Evolutionary conservation across 2,888 invertebrate genomes (phyloP).

Genomic region (Hirudinaria manillensis): DNA sequence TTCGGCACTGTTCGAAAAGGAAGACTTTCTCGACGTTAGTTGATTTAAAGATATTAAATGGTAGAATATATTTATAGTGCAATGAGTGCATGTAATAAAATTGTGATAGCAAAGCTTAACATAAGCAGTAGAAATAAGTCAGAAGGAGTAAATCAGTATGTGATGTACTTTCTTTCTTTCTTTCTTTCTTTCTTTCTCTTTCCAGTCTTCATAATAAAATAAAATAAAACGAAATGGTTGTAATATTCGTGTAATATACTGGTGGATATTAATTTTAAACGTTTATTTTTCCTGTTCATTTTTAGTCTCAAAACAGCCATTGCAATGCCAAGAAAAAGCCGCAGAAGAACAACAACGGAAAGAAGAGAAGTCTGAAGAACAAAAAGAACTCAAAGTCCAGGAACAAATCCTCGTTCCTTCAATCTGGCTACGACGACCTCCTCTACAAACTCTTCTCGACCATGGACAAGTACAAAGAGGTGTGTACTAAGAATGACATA

Average conservation of each 20-base stretch:
- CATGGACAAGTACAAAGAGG: constrained; percentile 99
- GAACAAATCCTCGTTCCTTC: constrained; percentile 81
- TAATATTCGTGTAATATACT: too few relatives aligned
- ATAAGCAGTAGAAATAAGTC: background rate
- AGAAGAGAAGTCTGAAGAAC: constrained; percentile 79
- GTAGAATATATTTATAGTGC: background rate
- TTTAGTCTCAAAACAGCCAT: constrained; percentile 2
- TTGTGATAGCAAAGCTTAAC: background rate
- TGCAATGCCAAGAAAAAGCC: constrained; percentile 68
- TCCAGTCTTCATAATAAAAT: too few relatives aligned
- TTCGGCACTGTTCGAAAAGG: background rate
- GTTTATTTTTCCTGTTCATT: background rate
- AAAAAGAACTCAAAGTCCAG: constrained; percentile 74
- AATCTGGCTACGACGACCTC: constrained; percentile 70
- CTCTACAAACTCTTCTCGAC: constrained; percentile 94
- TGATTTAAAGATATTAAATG: background rate
- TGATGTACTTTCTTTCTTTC: too few relatives aligned
- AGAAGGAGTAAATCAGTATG: too few relatives aligned
- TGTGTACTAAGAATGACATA: constrained; percentile 36
- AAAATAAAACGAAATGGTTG: too few relatives aligned
- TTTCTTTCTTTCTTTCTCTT: too few relatives aligned
- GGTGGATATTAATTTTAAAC: too few relatives aligned
- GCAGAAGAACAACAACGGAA: constrained; percentile 75
- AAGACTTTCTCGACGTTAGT: constrained; percentile 9
- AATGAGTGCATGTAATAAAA: background rate